Evolutionary conservation across 2,888 invertebrate species (phyloP), one percentile per base, ranked within the genome.

Genomic region (Cheilosia vernalis): DNA sequence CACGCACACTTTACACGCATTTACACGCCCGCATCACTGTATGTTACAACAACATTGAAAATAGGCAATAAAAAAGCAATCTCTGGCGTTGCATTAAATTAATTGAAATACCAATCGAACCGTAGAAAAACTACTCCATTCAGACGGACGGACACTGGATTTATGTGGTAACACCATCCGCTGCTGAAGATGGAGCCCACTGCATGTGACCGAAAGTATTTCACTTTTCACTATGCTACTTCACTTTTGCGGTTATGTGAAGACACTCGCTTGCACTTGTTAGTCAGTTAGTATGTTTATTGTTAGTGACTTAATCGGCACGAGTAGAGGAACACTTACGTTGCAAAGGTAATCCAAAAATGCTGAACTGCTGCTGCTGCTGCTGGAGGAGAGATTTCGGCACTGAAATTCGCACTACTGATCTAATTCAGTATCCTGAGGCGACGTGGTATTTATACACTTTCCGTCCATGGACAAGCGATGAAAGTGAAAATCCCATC

Each of bases 381-480:
- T 60, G 42, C 15, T 60, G 24, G 55, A 70, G 51, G 51, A 51
- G 85, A 77, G 85, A 67, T 77, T 85, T 81, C 72, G 81, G 85
- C 81, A 72, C 85, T 81, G 76, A 77, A 85, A 77, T 81, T 85
- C 81, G 47, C 81, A 85, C 85, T 81, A 85, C 81, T 85, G 85
- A 85, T 85, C 85, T 85, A 85, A 85, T 85, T 81, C 85, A 61
- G 76, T 85, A 67, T 85, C 85, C 85, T 72, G 70, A 63, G 72
- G 85, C 85, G 81, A 66, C 56, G 76, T 85, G 85, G 85, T 85
- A 85, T 85, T 85, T 85, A 85, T 85, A 85, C 85, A 81, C 76
- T 81, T 80, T 51, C 81, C 81, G 44, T 80, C 63, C 67, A 51
- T 30, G 49, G 76, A 30, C 37, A 70, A 51, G 66, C 76, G 72